These are phyloP conservation scores for Craniophora ligustri DNA, from an alignment of 2,888 invertebrate species.

Conservation along the genomic window DNA sequence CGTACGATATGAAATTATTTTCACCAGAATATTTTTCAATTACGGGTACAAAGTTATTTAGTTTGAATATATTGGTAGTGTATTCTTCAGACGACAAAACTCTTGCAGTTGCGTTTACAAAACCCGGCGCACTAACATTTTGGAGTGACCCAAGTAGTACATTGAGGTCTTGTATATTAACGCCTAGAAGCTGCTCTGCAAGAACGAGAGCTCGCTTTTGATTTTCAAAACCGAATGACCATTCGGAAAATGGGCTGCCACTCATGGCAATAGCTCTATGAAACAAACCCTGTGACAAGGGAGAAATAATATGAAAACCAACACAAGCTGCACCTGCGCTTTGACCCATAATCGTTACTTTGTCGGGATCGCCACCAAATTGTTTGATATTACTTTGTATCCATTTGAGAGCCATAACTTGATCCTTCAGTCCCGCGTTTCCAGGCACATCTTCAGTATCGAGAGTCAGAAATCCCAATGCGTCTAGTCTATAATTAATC, in stretches of 20 bases:
- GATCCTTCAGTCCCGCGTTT: constrained; percentile 33
- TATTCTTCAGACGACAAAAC: constrained; percentile 19
- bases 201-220: constrained; percentile 20
- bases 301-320: constrained; percentile 12
- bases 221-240: constrained; percentile 10
- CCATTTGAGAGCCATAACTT: constrained; percentile 21
- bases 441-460: constrained; percentile 18
- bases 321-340: constrained; percentile 24
- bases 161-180: constrained; percentile 5
- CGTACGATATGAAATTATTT: constrained; percentile 12
- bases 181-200: constrained; percentile 20
- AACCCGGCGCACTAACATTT: constrained; percentile 7
- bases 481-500: constrained; percentile 19
- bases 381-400: constrained; percentile 11
- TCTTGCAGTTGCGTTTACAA: constrained; percentile 10
- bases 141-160: constrained; percentile 21
- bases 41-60: constrained; percentile 26
- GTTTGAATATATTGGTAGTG: constrained; percentile 2
- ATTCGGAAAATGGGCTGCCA: constrained; percentile 5
- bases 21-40: constrained; percentile 13
- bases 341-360: constrained; percentile 20
- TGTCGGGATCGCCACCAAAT: constrained; percentile 23
- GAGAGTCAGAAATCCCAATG: constrained; percentile 15
- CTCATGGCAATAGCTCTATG: constrained; percentile 19
- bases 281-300: constrained; percentile 23